A percentile compares a stretch with the other conserved stretches of the same genome.
These are phyloP conservation scores for Zonitis immaculata DNA, from an alignment of 2,888 invertebrate genomes.

Conservation along the genomic window DNA sequence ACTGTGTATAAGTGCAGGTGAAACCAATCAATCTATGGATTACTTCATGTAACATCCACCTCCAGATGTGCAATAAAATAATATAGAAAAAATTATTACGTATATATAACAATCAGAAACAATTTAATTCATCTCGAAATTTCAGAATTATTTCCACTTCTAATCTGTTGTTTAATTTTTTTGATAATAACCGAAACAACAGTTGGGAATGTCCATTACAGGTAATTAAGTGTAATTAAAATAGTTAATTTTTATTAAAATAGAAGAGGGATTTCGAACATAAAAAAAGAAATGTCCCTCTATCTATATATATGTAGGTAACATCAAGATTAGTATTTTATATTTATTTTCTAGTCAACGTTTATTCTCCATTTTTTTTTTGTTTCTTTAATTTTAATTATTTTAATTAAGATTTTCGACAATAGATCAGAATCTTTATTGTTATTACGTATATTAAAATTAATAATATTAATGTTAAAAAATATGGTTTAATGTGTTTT, in stretches of 20 bases:
- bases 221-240: background rate
- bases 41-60: background rate
- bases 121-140: no score
- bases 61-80: background rate
- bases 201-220: background rate
- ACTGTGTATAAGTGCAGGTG: background rate
- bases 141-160: no score
- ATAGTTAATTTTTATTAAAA: background rate
- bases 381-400: no score
- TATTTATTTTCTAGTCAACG: no score
- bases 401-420: no score
- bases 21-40: background rate
- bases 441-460: background rate
- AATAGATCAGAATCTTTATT: background rate
- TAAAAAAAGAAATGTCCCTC: background rate
- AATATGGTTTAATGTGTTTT: background rate
- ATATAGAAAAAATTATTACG: background rate
- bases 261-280: background rate
- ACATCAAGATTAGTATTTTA: no score
- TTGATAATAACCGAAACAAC: background rate
- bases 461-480: background rate
- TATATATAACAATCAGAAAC: no score
- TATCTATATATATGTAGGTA: no score
- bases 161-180: no score
- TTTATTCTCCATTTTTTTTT: no score